A percentile compares a stretch with the other conserved stretches of the same genome.
phyloP scores from a whole-genome alignment of 2,797 vertebrate genomes.

The Semaprochilodus insignis region DNA sequence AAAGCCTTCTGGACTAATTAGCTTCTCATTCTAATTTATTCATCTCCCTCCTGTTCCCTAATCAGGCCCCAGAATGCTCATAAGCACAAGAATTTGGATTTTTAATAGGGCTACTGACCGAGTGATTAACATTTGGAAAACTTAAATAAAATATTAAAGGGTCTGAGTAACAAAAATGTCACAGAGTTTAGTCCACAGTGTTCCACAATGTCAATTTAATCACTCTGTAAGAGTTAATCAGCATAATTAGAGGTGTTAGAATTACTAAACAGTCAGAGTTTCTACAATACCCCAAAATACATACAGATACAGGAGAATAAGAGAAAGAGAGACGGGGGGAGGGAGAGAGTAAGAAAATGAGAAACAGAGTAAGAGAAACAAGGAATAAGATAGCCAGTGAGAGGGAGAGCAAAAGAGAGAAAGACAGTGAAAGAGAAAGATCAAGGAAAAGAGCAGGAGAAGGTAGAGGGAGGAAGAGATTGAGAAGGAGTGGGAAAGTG shows the following conservation, averaged over 20 bases:
- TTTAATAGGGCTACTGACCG: background rate
- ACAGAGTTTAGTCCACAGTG: background rate
- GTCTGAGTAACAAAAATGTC: background rate
- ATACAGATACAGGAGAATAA: too few species aligned
- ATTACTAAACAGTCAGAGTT: background rate
- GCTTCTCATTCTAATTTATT: slow-evolving; percentile 35
- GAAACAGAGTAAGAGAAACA: too few species aligned
- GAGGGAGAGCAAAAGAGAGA: background rate
- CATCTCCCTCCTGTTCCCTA: slow-evolving; percentile 3
- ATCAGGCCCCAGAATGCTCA: slow-evolving; percentile 14
- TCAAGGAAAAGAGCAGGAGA: too few species aligned
- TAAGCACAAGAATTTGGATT: background rate
- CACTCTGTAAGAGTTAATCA: background rate
- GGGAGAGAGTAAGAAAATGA: too few species aligned
- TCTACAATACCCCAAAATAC: too few species aligned
- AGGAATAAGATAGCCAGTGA: background rate
- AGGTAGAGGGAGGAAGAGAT: too few species aligned
- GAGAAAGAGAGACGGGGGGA: too few species aligned
- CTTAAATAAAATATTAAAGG: slow-evolving; percentile 1
- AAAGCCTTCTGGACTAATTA: slow-evolving; percentile 39
- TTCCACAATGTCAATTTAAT: background rate
- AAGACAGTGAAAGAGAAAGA: too few species aligned
- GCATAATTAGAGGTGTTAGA: background rate
- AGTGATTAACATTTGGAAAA: slow-evolving; percentile 37
- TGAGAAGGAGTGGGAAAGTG: background rate